These are phyloP conservation scores for Dynastes hyllus DNA, from an alignment of 2,888 invertebrate genomes.

Conservation along the genomic window DNA sequence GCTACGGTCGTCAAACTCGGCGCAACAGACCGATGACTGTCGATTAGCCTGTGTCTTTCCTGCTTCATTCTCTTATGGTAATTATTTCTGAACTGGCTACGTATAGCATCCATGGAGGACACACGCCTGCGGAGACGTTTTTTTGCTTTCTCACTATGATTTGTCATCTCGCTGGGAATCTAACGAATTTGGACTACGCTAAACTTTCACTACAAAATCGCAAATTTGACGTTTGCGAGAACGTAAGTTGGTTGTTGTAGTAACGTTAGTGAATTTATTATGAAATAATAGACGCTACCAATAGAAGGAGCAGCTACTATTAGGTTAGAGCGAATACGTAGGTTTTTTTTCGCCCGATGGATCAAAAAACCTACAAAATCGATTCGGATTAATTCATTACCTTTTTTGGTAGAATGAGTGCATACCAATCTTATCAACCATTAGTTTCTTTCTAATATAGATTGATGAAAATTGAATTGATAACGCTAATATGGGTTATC, in stretches of 20 bases:
- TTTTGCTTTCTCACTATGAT: conserved; percentile 17
- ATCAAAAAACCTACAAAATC: too few species aligned
- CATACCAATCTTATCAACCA: too few species aligned
- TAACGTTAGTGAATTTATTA: neutral
- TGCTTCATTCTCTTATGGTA: neutral
- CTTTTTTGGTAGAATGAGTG: too few species aligned
- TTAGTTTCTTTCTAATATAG: too few species aligned
- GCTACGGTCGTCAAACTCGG: neutral
- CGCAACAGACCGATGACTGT: neutral
- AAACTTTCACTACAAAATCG: neutral
- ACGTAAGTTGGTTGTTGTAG: neutral
- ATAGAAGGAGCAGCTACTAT: neutral
- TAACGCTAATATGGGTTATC: too few species aligned
- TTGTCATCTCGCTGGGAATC: conserved; percentile 15
- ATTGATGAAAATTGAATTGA: too few species aligned
- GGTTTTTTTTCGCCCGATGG: too few species aligned
- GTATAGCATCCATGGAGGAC: neutral
- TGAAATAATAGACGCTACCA: neutral
- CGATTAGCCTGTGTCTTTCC: neutral
- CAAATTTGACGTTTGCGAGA: conserved; percentile 10
- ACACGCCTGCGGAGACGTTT: neutral
- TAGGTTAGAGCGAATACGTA: too few species aligned
- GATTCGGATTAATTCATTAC: too few species aligned
- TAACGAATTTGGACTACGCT: neutral
- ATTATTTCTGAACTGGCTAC: conserved; percentile 1